These are phyloP conservation scores for Monochamus saltuarius DNA, from an alignment of 1,140 invertebrate genomes.

Conservation along the genomic window DNA sequence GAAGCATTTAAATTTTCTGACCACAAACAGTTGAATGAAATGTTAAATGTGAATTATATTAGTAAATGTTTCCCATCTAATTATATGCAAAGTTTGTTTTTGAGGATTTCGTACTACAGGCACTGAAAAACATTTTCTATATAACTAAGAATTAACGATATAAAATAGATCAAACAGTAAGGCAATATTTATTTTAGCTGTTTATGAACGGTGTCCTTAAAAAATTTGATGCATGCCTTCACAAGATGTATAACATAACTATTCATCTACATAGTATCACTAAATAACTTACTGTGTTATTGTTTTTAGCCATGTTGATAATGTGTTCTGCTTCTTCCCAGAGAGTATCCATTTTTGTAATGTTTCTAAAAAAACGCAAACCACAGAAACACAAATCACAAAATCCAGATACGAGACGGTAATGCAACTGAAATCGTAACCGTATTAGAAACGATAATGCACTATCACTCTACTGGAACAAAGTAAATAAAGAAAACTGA, in stretches of 20 bases:
- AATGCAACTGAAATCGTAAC: neutral
- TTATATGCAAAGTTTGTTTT: too few relatives aligned
- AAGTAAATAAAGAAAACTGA: neutral
- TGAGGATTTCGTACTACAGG: too few relatives aligned
- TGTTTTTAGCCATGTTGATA: conserved; percentile 9
- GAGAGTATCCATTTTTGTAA: conserved; percentile 3
- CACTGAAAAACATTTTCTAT: too few relatives aligned
- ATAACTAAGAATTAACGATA: too few relatives aligned
- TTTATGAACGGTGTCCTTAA: too few relatives aligned
- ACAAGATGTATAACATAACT: neutral
- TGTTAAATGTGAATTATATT: too few relatives aligned
- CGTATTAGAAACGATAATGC: neutral
- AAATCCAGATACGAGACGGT: neutral
- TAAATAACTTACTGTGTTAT: conserved; percentile 13
- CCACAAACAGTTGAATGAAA: too few relatives aligned
- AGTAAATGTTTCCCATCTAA: too few relatives aligned
- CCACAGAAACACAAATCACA: neutral
- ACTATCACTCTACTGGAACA: neutral
- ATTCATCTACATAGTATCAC: neutral
- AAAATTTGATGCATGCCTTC: neutral
- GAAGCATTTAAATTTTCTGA: too few relatives aligned
- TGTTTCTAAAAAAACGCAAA: neutral
- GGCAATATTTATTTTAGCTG: too few relatives aligned
- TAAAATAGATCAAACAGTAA: too few relatives aligned
- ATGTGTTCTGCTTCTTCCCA: conserved; percentile 14